Percentiles rank a stretch among this genome's conserved stretches.
Evolutionary conservation across 2,113 vertebrate genomes (phyloP).

Genomic region (Orientallactaga bullata): DNA sequence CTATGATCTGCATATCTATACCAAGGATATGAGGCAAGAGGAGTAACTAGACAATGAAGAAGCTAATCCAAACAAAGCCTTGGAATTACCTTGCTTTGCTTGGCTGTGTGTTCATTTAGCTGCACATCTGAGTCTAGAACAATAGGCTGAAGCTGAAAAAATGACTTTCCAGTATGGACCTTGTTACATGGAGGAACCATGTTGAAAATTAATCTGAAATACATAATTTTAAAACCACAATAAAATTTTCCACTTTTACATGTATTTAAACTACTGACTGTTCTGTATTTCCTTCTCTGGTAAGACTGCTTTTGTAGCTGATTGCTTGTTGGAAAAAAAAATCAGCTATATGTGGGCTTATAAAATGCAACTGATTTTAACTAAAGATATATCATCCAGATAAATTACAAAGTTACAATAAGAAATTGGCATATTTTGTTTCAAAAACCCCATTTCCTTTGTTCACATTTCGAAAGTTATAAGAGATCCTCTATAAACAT

Average conservation of each 20-base stretch:
- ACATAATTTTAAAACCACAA: constrained; percentile 56
- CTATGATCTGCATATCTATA: neutral
- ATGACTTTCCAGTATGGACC: constrained; percentile 42
- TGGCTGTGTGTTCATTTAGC: constrained; percentile 16
- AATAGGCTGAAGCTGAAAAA: constrained; percentile 13
- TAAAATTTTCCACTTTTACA: constrained; percentile 51
- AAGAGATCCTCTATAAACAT: neutral
- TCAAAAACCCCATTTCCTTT: constrained; percentile 38
- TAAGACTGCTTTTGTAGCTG: constrained; percentile 64
- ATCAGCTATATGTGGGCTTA: constrained; percentile 49
- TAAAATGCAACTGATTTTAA: constrained; percentile 74
- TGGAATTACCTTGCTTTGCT: neutral
- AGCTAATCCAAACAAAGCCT: neutral
- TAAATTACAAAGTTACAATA: constrained; percentile 50
- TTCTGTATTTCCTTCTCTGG: constrained; percentile 57
- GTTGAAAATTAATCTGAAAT: constrained; percentile 71
- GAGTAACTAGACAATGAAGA: neutral
- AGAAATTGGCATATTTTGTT: constrained; percentile 34
- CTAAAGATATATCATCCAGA: constrained; percentile 41
- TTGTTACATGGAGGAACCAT: constrained; percentile 2
- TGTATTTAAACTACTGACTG: constrained; percentile 56
- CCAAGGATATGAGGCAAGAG: neutral
- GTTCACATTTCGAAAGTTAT: constrained; percentile 35
- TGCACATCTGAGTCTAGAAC: neutral
- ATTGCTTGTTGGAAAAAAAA: constrained; percentile 71